These are phyloP conservation scores for Tiphia femorata DNA, from an alignment of 2,888 invertebrate species.

Conservation along the genomic window DNA sequence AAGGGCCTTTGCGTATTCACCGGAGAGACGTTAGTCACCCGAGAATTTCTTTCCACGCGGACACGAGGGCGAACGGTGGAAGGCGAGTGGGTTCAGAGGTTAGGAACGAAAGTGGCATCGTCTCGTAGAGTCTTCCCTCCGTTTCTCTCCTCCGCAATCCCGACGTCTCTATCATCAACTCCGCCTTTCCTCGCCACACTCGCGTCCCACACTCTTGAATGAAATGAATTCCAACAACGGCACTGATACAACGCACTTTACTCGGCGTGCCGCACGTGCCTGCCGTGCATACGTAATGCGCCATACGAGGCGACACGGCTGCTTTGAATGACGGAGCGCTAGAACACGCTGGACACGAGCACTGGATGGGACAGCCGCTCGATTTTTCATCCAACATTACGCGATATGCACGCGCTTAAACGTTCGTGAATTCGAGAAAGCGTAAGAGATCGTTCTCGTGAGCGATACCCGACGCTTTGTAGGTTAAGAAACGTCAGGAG, in stretches of 20 bases:
- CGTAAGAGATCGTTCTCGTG: too few species aligned
- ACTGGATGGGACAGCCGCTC: background rate
- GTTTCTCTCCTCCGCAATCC: background rate
- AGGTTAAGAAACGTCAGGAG: too few species aligned
- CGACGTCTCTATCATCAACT: conserved; percentile 26
- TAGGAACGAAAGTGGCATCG: too few species aligned
- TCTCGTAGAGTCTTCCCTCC: background rate
- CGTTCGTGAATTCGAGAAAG: background rate
- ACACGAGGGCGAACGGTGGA: background rate
- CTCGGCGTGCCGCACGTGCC: conserved; percentile 45
- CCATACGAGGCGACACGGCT: conserved; percentile 38
- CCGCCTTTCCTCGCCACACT: conserved; percentile 1
- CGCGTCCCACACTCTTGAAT: conserved; percentile 28
- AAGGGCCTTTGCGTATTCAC: too few species aligned
- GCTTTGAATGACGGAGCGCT: too few species aligned
- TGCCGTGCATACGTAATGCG: conserved; percentile 46
- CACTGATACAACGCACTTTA: conserved; percentile 26
- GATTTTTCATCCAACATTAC: background rate
- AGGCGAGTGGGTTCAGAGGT: background rate
- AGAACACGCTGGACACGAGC: too few species aligned
- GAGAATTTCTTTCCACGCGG: background rate
- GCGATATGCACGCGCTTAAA: background rate
- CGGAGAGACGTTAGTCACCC: too few species aligned
- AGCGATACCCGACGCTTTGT: too few species aligned
- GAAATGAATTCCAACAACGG: conserved; percentile 36